A percentile compares a stretch with the other conserved stretches of the same genome.
phyloP scores from a whole-genome alignment of 2,113 vertebrate genomes.

The Propithecus coquereli region DNA sequence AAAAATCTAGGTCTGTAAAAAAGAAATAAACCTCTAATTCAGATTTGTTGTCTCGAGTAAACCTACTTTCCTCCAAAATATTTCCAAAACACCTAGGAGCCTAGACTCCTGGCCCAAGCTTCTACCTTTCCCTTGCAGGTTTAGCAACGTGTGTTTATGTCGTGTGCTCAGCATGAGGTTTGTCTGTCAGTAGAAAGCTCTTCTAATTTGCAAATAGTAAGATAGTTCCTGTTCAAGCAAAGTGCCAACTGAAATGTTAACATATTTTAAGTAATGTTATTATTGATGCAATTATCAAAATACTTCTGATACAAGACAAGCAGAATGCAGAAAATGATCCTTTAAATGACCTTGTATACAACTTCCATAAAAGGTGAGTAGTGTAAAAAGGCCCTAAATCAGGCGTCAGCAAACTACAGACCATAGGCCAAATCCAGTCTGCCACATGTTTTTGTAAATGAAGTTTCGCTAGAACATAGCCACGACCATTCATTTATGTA shows the following conservation, averaged over 20 bases:
- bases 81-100: not conserved
- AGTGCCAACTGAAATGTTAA: not conserved
- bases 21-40: not conserved
- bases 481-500: fast-evolving
- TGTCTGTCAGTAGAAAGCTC: not conserved
- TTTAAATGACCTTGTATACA: not conserved
- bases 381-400: not conserved
- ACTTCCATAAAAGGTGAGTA: not conserved
- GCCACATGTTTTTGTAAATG: not conserved
- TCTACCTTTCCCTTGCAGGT: not conserved
- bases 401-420: not conserved
- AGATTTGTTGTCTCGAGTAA: not conserved
- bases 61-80: not conserved
- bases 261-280: not conserved
- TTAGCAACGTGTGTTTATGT: not conserved
- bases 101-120: not conserved
- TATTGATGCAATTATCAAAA: not conserved
- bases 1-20: not conserved
- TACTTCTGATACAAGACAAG: not conserved
- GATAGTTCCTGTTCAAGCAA: not conserved
- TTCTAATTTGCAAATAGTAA: not conserved
- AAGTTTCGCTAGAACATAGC: not conserved
- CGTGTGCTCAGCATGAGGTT: not conserved
- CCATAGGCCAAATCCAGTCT: not conserved
- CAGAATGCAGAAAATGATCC: not conserved